Percentiles rank a stretch among this genome's conserved stretches.
These are phyloP conservation scores for Rousettus madagascariensis DNA, from an alignment of 2,797 vertebrate species.

Conservation along the genomic window DNA sequence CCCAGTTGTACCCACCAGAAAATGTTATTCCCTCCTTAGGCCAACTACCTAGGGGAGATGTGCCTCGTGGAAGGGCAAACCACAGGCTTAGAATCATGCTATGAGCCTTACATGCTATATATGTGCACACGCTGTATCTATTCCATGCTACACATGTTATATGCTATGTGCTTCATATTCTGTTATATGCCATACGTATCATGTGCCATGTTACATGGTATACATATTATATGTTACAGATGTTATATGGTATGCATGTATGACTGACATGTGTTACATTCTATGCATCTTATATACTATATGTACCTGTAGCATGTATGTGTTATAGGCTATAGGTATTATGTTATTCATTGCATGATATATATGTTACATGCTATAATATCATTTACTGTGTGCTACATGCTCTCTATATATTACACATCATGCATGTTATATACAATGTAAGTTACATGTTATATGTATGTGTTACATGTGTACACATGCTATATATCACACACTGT, in stretches of 20 bases:
- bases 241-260: not conserved
- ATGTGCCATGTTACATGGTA: not conserved
- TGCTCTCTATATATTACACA: no score
- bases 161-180: not conserved
- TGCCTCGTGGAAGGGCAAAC: not conserved
- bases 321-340: no score
- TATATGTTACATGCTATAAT: rapidly evolving
- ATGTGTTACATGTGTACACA: not conserved
- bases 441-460: not conserved
- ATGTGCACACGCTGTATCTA: not conserved
- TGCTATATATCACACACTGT: no score
- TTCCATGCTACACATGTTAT: not conserved
- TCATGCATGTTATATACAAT: no score
- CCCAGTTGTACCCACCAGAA: not conserved
- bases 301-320: no score
- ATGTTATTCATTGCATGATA: not conserved
- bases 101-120: not conserved
- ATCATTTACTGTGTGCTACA: no score
- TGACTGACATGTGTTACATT: not conserved
- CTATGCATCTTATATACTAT: rapidly evolving
- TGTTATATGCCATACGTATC: not conserved
- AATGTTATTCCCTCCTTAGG: not conserved
- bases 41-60: not conserved
- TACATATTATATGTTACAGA: not conserved
- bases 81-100: not conserved